Percentiles rank a stretch among this genome's conserved stretches.
Evolutionary conservation across 2,113 vertebrate species (phyloP).

Genomic region (Tachysurus vachellii): DNA sequence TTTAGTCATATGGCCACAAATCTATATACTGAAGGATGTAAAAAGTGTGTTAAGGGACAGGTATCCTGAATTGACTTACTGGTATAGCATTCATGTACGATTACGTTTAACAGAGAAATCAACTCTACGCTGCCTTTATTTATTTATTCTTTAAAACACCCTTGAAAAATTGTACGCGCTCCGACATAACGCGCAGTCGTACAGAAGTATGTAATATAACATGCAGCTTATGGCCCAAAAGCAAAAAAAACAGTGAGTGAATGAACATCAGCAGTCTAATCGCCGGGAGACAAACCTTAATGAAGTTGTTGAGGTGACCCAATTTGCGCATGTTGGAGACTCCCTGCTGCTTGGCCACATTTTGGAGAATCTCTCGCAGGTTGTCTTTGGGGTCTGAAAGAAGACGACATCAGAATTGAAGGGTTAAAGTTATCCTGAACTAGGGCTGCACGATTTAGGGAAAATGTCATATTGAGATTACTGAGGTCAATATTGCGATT

Average conservation of each 20-base stretch:
- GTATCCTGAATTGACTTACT: neutral
- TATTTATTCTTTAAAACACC: neutral
- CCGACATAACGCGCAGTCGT: neutral
- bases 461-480: no score
- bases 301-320: slow-evolving; percentile 98
- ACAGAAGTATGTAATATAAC: neutral
- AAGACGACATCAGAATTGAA: slow-evolving; percentile 43
- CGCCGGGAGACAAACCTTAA: slow-evolving; percentile 78
- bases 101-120: neutral
- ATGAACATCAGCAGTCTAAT: neutral
- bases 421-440: neutral
- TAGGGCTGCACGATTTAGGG: no score
- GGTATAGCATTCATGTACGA: neutral
- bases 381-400: slow-evolving; percentile 91
- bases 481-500: no score
- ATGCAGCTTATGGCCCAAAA: neutral
- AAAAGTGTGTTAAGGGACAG: neutral
- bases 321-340: slow-evolving; percentile 99
- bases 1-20: neutral
- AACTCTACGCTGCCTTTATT: neutral
- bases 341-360: slow-evolving; percentile 94
- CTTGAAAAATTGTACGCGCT: neutral
- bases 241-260: neutral
- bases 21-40: neutral
- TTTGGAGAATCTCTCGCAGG: slow-evolving; percentile 96